These are phyloP conservation scores for Knipowitschia caucasica DNA, from an alignment of 2,797 vertebrate genomes.

Conservation along the genomic window DNA sequence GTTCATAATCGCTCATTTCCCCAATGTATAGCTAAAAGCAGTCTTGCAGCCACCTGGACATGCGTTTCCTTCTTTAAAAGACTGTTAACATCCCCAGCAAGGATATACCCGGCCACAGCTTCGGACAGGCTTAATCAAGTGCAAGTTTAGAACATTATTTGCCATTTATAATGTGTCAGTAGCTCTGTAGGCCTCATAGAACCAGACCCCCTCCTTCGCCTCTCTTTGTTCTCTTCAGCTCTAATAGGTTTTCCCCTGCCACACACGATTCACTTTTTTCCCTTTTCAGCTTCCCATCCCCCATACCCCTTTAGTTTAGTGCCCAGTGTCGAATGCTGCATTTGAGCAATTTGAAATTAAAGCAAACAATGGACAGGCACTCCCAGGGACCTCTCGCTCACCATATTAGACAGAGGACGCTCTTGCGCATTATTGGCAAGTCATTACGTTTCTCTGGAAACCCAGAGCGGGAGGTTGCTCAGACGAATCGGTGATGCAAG, in stretches of 20 bases:
- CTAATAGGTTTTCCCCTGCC: conserved; percentile 78
- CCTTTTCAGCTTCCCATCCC: conserved; percentile 49
- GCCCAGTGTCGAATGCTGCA: conserved; percentile 77
- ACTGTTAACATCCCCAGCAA: conserved; percentile 39
- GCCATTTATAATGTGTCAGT: conserved; percentile 71
- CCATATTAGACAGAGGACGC: conserved; percentile 76
- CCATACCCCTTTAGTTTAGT: conserved; percentile 68
- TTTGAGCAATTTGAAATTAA: conserved; percentile 83
- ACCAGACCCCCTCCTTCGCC: conserved; percentile 60
- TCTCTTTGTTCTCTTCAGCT: conserved; percentile 75
- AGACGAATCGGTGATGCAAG: conserved; percentile 71
- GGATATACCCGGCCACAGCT: conserved; percentile 30
- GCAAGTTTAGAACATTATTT: conserved; percentile 72
- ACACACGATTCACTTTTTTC: conserved; percentile 72
- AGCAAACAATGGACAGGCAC: conserved; percentile 78
- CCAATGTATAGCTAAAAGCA: too few species aligned
- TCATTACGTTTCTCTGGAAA: conserved; percentile 82
- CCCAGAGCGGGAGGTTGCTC: conserved; percentile 63
- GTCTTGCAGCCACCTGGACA: too few species aligned
- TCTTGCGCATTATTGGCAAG: conserved; percentile 78
- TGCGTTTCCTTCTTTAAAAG: conserved; percentile 32
- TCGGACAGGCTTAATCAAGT: conserved; percentile 63
- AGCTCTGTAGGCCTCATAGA: conserved; percentile 58
- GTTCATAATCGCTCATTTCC: too few species aligned
- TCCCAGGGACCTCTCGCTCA: conserved; percentile 77